Evolutionary conservation across 2,113 vertebrate genomes (phyloP).

Genomic region (Tychaedon coryphoeus): DNA sequence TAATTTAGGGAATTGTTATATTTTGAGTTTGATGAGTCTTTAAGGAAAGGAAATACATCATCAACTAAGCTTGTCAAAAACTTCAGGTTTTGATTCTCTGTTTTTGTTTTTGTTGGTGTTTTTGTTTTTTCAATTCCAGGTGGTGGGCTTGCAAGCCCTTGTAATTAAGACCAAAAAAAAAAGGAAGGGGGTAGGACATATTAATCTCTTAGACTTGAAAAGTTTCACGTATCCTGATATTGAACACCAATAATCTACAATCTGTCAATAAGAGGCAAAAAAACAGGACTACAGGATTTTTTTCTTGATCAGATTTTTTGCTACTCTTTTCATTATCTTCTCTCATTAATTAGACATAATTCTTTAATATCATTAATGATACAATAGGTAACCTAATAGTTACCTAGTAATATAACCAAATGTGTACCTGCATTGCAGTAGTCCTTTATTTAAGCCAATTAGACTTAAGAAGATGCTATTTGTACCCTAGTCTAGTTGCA

Average conservation of each 20-base stretch:
- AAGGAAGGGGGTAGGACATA: accelerated
- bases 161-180: neutral
- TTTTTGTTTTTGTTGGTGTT: neutral
- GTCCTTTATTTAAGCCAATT: neutral
- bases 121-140: neutral
- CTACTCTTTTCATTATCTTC: neutral
- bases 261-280: neutral
- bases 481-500: neutral
- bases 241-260: neutral
- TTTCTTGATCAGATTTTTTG: neutral
- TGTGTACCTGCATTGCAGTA: neutral
- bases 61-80: neutral
- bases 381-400: neutral
- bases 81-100: neutral
- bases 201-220: neutral
- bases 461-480: neutral
- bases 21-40: neutral
- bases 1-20: neutral
- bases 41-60: neutral
- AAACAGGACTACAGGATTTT: accelerated
- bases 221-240: accelerated
- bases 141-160: neutral
- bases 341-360: neutral
- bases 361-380: neutral
- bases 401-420: neutral